A percentile compares a stretch with the other conserved stretches of the same genome.
phyloP scores from a whole-genome alignment of 2,888 invertebrate species.

The Eueremaeus valkanovi region DNA sequence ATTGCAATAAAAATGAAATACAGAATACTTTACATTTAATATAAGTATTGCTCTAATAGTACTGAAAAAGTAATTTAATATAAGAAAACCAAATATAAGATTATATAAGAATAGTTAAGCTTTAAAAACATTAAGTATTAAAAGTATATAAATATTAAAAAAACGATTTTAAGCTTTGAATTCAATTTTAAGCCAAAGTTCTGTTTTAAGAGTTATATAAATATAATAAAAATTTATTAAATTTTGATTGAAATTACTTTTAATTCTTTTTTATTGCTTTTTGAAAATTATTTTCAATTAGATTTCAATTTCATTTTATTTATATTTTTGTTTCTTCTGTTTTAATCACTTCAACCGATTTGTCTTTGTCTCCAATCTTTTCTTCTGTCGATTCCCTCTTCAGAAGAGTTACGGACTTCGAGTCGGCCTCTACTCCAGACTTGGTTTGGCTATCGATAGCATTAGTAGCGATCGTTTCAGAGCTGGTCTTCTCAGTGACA shows the following conservation, averaged over 20 bases:
- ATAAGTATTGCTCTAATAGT: background rate
- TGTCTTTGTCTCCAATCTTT: too few species aligned
- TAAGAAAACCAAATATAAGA: background rate
- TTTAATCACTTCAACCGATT: too few species aligned
- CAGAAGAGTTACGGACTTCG: too few species aligned
- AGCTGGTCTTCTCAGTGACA: too few species aligned
- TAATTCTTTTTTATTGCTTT: background rate
- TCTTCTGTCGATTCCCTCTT: too few species aligned
- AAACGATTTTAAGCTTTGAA: background rate
- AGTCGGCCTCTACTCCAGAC: too few species aligned
- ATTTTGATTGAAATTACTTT: background rate
- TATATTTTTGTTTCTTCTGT: too few species aligned
- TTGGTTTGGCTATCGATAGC: too few species aligned
- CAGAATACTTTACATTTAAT: background rate
- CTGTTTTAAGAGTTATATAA: background rate
- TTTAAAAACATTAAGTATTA: background rate
- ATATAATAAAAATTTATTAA: constrained; percentile 3
- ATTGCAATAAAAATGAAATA: constrained; percentile 2
- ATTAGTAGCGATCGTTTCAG: too few species aligned
- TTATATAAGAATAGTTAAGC: constrained; percentile 1
- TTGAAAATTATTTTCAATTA: background rate
- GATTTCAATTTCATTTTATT: too few species aligned
- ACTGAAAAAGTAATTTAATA: background rate
- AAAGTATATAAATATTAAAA: background rate
- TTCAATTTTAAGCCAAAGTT: background rate